Evolutionary conservation across 2,888 invertebrate species (phyloP).

Genomic region (Trachelus stipa): DNA sequence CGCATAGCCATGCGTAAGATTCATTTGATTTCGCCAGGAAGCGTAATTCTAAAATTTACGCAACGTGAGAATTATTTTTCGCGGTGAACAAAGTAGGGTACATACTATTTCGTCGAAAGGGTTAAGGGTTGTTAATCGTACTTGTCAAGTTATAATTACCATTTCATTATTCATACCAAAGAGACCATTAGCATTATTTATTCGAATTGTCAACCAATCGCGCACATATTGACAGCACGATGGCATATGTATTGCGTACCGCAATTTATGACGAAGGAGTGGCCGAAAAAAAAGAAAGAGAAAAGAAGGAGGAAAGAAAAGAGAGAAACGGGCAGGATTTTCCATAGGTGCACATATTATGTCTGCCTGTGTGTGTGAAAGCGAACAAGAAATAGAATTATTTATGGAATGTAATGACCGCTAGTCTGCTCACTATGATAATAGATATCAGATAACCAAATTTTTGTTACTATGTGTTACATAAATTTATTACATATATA

Average conservation of each 20-base stretch:
- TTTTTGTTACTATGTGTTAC: constrained; percentile 19
- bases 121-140: constrained; percentile 14
- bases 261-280: no score
- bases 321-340: neutral
- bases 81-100: constrained; percentile 1
- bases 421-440: constrained; percentile 19
- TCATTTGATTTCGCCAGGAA: neutral
- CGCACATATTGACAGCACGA: constrained; percentile 2
- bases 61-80: neutral
- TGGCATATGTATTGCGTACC: neutral
- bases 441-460: constrained; percentile 23
- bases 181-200: constrained; percentile 43
- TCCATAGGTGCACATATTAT: neutral
- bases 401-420: constrained; percentile 10
- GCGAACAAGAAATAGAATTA: neutral
- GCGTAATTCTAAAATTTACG: neutral
- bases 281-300: no score
- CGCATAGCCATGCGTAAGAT: no score
- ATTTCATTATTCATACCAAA: constrained; percentile 46
- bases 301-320: no score
- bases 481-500: constrained; percentile 11
- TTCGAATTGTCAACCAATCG: constrained; percentile 1
- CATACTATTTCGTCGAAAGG: constrained; percentile 16
- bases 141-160: constrained; percentile 24
- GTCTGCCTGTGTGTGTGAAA: neutral